phyloP scores from a whole-genome alignment of 1,140 invertebrate genomes.

The Drusus annulatus region DNA sequence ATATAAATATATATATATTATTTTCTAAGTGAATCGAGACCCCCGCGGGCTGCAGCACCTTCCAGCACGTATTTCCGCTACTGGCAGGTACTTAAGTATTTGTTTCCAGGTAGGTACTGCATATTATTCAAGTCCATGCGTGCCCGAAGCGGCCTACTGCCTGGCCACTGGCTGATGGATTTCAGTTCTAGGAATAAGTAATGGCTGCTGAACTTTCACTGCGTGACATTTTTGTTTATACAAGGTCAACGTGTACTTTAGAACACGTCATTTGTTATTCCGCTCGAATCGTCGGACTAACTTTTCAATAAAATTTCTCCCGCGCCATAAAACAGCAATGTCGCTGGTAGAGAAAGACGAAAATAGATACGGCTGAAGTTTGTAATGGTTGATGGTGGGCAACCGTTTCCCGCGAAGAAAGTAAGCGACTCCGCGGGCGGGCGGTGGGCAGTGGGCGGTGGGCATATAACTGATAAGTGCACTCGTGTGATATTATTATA shows the following conservation, averaged over 20 bases:
- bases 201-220: constrained; percentile 29
- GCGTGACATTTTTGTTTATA: constrained; percentile 33
- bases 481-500: not conserved
- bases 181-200: constrained; percentile 13
- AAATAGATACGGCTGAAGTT: not conserved
- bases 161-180: too few species aligned
- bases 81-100: too few species aligned
- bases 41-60: too few species aligned
- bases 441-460: constrained; percentile 9
- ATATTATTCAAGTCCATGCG: not conserved
- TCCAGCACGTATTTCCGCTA: too few species aligned
- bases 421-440: not conserved
- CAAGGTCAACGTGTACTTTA: constrained; percentile 26
- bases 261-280: constrained; percentile 26
- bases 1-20: too few species aligned
- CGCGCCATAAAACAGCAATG: constrained; percentile 1
- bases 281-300: not conserved
- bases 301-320: constrained; percentile 30
- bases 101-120: not conserved
- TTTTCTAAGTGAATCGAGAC: too few species aligned
- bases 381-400: too few species aligned
- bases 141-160: not conserved
- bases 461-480: not conserved
- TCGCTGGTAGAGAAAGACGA: not conserved
- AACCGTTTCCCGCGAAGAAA: constrained; percentile 4